These are phyloP conservation scores for Coecobrya sp. DNA, from an alignment of 2,888 invertebrate species.

Conservation along the genomic window DNA sequence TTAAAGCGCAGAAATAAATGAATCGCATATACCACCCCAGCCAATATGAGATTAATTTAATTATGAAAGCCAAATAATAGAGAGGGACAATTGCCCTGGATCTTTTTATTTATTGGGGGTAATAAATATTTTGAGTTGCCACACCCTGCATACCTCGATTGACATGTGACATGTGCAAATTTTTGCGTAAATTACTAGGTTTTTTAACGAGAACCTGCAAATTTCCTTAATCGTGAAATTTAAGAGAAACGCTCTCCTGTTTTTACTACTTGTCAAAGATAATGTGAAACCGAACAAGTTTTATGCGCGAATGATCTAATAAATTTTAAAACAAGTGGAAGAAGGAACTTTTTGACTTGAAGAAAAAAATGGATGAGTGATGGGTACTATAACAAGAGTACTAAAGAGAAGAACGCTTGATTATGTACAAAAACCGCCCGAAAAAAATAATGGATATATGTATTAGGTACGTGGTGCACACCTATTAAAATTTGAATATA, in stretches of 20 bases:
- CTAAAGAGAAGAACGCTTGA: too few species aligned
- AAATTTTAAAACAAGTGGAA: not conserved
- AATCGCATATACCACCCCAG: constrained; percentile 14
- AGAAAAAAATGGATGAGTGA: constrained; percentile 15
- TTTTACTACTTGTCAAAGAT: constrained; percentile 11
- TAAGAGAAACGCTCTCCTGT: not conserved
- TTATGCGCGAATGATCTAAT: constrained; percentile 22
- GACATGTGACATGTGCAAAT: constrained; percentile 77
- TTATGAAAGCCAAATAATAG: constrained; percentile 33
- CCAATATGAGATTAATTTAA: constrained; percentile 27
- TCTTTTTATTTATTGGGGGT: constrained; percentile 35
- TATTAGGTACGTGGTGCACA: not conserved
- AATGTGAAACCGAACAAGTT: constrained; percentile 6
- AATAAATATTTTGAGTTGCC: constrained; percentile 54
- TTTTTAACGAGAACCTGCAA: constrained; percentile 13
- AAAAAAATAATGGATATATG: constrained; percentile 7
- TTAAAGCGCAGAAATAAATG: too few species aligned
- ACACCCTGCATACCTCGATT: constrained; percentile 65
- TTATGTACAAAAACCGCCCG: constrained; percentile 3
- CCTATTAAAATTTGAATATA: constrained; percentile 29
- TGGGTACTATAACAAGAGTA: constrained; percentile 46
- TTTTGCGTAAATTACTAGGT: constrained; percentile 43
- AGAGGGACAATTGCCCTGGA: constrained; percentile 12
- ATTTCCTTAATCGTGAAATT: constrained; percentile 48
- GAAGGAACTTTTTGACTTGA: not conserved